Conservation (phyloP, 2,113 vertebrate genomes). For the Upupa epops region DNA sequence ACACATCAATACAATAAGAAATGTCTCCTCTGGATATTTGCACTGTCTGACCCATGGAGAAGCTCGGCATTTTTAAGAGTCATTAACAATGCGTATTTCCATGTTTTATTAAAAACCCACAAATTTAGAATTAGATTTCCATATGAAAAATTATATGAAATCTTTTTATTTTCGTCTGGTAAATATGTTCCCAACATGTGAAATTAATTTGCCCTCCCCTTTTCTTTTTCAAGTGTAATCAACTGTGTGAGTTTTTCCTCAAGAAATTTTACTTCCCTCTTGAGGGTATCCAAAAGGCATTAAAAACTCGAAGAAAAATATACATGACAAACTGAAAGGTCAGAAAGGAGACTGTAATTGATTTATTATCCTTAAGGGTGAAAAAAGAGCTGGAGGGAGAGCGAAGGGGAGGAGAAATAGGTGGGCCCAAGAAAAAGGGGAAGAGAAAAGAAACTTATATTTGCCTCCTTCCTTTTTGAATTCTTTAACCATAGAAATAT, state of each 20-base stretch:
- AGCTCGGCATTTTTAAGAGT: not conserved
- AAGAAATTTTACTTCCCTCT: conserved; percentile 21
- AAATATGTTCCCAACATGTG: not conserved
- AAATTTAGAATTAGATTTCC: not conserved
- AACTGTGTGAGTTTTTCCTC: not conserved
- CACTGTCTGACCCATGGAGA: not conserved
- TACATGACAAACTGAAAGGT: conserved; percentile 30
- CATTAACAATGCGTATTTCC: not conserved
- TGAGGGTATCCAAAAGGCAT: conserved; percentile 3
- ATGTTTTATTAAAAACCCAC: not conserved
- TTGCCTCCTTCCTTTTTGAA: not conserved
- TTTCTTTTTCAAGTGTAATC: not conserved
- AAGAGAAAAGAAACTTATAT: conserved; percentile 3
- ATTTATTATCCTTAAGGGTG: conserved; percentile 12
- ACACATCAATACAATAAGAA: not conserved
- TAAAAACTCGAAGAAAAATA: conserved; percentile 28
- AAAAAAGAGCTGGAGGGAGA: not conserved
- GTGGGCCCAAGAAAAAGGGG: not conserved
- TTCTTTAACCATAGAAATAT: not conserved
- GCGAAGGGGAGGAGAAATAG: not conserved
- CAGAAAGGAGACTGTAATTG: conserved; percentile 35
- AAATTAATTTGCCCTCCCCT: not conserved
- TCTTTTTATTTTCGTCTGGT: not conserved
- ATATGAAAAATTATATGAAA: not conserved
- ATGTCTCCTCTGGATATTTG: not conserved